Evolutionary conservation across 2,797 vertebrate genomes (phyloP), one percentile per base, ranked within the genome.

Genomic region (Pipistrellus pipistrellus): DNA sequence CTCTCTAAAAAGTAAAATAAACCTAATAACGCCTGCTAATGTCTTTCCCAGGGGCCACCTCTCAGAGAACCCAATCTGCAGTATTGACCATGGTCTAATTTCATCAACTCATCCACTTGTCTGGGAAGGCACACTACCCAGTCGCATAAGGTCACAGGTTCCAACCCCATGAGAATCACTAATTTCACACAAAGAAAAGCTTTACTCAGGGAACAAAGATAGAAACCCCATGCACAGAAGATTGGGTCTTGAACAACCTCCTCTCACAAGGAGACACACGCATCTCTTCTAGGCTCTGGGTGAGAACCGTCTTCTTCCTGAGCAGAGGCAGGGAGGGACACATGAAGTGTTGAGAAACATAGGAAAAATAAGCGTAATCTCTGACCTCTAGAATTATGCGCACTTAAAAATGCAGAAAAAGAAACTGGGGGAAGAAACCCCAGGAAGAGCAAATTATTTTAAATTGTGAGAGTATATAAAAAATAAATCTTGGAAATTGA

Each of bases 161-260:
- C 6, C 55, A 90, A 92, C 20, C 20, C 80, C 85, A 85, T 69
- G 78, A 94, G 91, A 91, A 80, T 92, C 20, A 68, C 12, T 64
- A 18, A 91, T 83, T 4, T 78, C 87, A 32, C 80, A 51, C 15
- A 21, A 57, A 76, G 69, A 51, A 88, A 88, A 94, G 11, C n/a
- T 14, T 87, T 66, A 18, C 41, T 69, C 7, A 55, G 77, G 25
- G 68, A 84, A 84, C 11, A 32, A 0, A 51, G 21, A 46, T 53
- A 10, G 23, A 38, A 92, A 75, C 4, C 4, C 12, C 41, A 51
- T 51, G 55, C 68, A 11, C 3, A 27, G 78, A 62, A 85, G 21
- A 13, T 48, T 1, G 15, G 30, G 8, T 92, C 15, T 75, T 30
- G 12, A 25, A 44, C 44, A 8, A 86, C 10, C 32, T 87, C 46